Evolutionary conservation across 2,888 invertebrate species (phyloP).

Genomic region (Hydropsyche betteni): DNA sequence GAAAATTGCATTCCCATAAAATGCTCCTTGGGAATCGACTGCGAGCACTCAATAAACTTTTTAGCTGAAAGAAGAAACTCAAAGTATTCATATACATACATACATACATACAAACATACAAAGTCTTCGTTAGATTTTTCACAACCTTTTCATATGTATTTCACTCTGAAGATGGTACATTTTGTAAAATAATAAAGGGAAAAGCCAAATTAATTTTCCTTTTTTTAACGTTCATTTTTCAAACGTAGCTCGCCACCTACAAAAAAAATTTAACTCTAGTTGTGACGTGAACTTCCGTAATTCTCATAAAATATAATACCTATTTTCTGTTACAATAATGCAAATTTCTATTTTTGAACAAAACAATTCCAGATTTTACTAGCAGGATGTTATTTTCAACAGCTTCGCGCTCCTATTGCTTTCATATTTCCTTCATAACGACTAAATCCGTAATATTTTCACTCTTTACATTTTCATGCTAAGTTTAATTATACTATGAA

Average conservation of each 20-base stretch:
- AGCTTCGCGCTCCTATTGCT: not conserved
- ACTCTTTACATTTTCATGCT: not conserved
- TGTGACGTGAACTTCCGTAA: not conserved
- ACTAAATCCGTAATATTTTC: not conserved
- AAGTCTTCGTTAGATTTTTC: no score
- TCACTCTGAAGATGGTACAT: no score
- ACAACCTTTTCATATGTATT: no score
- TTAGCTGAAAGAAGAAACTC: not conserved
- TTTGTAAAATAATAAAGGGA: no score
- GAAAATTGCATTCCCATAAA: slow-evolving; percentile 41
- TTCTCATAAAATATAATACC: not conserved
- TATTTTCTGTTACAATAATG: not conserved
- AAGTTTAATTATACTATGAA: no score
- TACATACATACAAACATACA: no score
- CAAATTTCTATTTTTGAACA: not conserved
- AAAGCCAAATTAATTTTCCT: no score
- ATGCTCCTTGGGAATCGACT: slow-evolving; percentile 14
- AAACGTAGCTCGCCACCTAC: not conserved
- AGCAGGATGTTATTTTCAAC: not conserved
- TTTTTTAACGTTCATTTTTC: no score
- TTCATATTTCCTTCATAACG: not conserved
- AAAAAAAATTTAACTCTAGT: not conserved
- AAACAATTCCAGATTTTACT: not conserved
- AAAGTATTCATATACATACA: not conserved
- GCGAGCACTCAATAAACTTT: slow-evolving; percentile 23